A percentile compares a stretch with the other conserved stretches of the same genome.
Evolutionary conservation across 2,888 invertebrate genomes (phyloP).

Genomic region (Agrotis puta): DNA sequence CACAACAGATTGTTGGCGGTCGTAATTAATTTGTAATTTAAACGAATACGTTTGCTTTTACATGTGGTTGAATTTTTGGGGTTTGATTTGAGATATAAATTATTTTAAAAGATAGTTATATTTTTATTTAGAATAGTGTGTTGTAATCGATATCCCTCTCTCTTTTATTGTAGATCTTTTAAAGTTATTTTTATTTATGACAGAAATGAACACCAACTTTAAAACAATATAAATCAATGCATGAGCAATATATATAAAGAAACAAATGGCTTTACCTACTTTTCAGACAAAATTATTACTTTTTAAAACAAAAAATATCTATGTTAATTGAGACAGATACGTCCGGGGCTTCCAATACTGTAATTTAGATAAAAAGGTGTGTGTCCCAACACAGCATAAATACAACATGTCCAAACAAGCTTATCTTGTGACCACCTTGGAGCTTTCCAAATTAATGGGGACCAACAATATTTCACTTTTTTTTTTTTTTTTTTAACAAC

Average conservation of each 20-base stretch:
- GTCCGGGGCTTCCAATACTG: slow-evolving; percentile 85
- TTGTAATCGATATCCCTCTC: slow-evolving; percentile 9
- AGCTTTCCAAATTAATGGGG: slow-evolving; percentile 85
- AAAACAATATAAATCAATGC: slow-evolving; percentile 31
- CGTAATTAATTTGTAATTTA: slow-evolving; percentile 80
- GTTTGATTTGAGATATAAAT: slow-evolving; percentile 23
- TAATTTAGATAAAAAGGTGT: slow-evolving; percentile 87
- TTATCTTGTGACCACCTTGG: slow-evolving; percentile 88
- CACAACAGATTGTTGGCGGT: slow-evolving; percentile 72
- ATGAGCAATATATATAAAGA: slow-evolving; percentile 42
- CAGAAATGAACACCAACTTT: slow-evolving; percentile 4
- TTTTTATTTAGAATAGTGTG: slow-evolving; percentile 1
- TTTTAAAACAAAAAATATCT: slow-evolving; percentile 68
- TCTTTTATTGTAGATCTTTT: slow-evolving; percentile 4
- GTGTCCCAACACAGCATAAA: slow-evolving; percentile 85
- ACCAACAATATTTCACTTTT: slow-evolving; percentile 75
- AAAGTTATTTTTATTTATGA: not conserved
- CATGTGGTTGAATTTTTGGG: slow-evolving; percentile 41
- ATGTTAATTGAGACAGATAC: slow-evolving; percentile 84
- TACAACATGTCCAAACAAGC: slow-evolving; percentile 85
- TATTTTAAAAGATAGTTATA: not conserved
- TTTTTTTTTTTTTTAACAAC: slow-evolving; percentile 70
- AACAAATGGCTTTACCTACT: slow-evolving; percentile 62
- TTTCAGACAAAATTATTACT: slow-evolving; percentile 56
- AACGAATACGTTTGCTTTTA: slow-evolving; percentile 65